These are phyloP conservation scores for Mesochorus sp. DNA, from an alignment of 2,888 invertebrate genomes.

Conservation along the genomic window DNA sequence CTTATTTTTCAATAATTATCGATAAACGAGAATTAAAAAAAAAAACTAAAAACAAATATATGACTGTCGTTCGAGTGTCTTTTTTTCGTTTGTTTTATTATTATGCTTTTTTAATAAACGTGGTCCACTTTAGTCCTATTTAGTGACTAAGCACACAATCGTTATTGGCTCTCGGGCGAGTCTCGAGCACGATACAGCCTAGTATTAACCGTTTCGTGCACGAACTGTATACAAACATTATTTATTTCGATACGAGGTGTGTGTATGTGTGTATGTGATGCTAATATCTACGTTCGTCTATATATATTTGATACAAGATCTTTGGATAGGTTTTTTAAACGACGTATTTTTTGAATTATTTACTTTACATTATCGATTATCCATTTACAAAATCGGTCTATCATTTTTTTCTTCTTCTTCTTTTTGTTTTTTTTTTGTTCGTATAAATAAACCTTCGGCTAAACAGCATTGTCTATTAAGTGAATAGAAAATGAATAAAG, in stretches of 20 bases:
- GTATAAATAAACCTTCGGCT: conserved; percentile 69
- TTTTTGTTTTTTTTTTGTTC: conserved; percentile 1
- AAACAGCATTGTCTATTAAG: conserved; percentile 72
- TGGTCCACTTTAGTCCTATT: conserved; percentile 68
- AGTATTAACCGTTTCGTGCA: conserved; percentile 43
- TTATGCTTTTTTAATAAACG: conserved; percentile 64
- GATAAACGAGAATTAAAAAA: too few relatives aligned
- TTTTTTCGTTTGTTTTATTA: conserved; percentile 53
- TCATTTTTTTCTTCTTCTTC: conserved; percentile 6
- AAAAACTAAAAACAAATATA: too few relatives aligned
- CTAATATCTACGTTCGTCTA: conserved; percentile 38
- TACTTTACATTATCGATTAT: conserved; percentile 57
- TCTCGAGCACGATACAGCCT: conserved; percentile 32
- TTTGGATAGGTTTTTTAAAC: conserved; percentile 57
- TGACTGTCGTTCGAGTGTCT: conserved; percentile 50
- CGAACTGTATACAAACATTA: conserved; percentile 35
- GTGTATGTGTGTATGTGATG: conserved; percentile 32
- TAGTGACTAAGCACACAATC: conserved; percentile 65
- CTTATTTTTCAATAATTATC: too few relatives aligned
- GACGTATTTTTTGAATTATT: conserved; percentile 53
- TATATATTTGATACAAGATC: conserved; percentile 54
- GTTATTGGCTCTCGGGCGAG: conserved; percentile 47
- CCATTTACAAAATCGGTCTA: conserved; percentile 60
- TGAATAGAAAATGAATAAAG: conserved; percentile 70
- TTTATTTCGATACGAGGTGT: conserved; percentile 20